Evolutionary conservation across 1,140 invertebrate genomes (phyloP), one percentile per base, ranked within the genome.

Genomic region (Drosophila rhopaloa): DNA sequence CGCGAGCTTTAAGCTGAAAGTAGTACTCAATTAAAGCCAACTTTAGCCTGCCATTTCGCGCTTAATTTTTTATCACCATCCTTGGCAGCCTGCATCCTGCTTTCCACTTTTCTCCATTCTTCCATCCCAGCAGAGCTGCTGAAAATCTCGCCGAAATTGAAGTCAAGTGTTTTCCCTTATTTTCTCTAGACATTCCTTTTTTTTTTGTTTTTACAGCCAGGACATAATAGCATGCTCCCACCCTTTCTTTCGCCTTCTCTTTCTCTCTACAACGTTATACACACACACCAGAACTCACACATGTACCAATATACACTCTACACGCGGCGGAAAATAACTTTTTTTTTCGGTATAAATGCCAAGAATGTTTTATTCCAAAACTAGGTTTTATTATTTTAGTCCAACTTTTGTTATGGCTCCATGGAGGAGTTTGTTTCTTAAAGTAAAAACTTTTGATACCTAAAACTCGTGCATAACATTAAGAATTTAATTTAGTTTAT

Each of bases 151-250:
- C 60, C 50, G 41, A 66, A 76, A 76, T 76, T 76, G 55, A 38
- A 76, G 73, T 76, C 73, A 76, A 76, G 73, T 76, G 73, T 67
- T 76, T 76, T 76, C n/a, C 27, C 53, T 57, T 71, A 70, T 68
- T 68, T 71, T 68, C 43, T 29, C 35, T 37, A 35, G 44, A 53
- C 38, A 70, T 58, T 41, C 19, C 29, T 50, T 58, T 57, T 57
- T 50, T 58, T 57, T 57, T 62, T 57, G 14, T 54, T 53, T 51
- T 67, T 67, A 76, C 72, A 59, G 37, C 73, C 72, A 76, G 61
- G 60, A 47, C 47, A 76, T 76, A 76, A 76, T 76, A 47, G 73
- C 73, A 43, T 71, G 43, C 29, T 29, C 37, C 47, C 43, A 38
- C 38, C 62, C 41, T 35, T 58, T 54, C n/a, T 14, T 65, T 54